A percentile compares a stretch with the other conserved stretches of the same genome.
phyloP scores from a whole-genome alignment of 2,797 vertebrate genomes.

The Lagocephalus sceleratus region DNA sequence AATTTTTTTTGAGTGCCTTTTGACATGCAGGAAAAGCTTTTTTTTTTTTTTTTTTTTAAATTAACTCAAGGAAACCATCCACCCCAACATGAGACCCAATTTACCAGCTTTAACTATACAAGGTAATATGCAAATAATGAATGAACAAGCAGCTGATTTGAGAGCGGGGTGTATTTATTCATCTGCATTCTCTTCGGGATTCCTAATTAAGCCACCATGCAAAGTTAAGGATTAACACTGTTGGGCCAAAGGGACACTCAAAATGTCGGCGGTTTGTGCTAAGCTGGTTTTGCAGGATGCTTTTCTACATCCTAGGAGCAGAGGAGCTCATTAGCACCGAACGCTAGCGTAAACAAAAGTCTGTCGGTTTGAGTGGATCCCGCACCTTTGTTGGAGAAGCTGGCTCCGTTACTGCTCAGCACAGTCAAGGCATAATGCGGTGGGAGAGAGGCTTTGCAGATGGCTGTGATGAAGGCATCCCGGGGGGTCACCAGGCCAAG shows the following conservation, averaged over 20 bases:
- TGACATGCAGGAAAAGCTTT: slow-evolving; percentile 49
- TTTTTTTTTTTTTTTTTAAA: too few relatives aligned
- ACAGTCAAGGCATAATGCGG: slow-evolving; percentile 95
- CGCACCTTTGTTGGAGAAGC: slow-evolving; percentile 87
- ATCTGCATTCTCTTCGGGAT: slow-evolving; percentile 20
- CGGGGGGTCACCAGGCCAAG: slow-evolving; percentile 94
- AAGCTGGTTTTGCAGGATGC: too few relatives aligned
- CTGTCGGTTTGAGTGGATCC: not conserved
- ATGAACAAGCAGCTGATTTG: slow-evolving; percentile 36
- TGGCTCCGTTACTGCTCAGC: slow-evolving; percentile 83
- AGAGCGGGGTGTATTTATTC: slow-evolving; percentile 13
- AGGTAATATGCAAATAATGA: slow-evolving; percentile 55
- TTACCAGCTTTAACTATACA: slow-evolving; percentile 51
- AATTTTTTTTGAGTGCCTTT: slow-evolving; percentile 35
- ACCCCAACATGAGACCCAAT: slow-evolving; percentile 46
- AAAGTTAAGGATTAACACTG: slow-evolving; percentile 51
- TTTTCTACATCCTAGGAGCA: not conserved
- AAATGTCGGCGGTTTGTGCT: not conserved
- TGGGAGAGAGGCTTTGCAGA: slow-evolving; percentile 97
- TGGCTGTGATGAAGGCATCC: slow-evolving; percentile 97
- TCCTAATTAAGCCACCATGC: slow-evolving; percentile 50
- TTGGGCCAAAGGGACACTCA: slow-evolving; percentile 23
- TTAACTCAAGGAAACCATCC: slow-evolving; percentile 55
- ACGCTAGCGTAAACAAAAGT: not conserved
- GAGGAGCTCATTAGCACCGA: not conserved